Evolutionary conservation across 2,888 invertebrate species (phyloP).

Genomic region (Diadegma fenestrale): DNA sequence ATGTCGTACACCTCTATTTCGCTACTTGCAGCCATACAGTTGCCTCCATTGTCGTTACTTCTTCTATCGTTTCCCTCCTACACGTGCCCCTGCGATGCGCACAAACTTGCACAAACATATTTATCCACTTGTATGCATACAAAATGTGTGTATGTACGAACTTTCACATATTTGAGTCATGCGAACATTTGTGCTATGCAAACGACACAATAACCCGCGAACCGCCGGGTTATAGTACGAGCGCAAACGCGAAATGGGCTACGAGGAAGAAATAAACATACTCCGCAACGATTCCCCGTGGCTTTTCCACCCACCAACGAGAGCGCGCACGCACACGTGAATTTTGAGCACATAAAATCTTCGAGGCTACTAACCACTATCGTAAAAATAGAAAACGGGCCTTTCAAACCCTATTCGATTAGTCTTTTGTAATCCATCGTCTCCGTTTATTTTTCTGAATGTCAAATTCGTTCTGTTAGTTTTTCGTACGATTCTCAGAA

Average conservation of each 20-base stretch:
- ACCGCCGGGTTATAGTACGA: conserved; percentile 31
- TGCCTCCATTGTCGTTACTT: conserved; percentile 51
- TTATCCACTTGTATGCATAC: neutral
- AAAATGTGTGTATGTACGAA: neutral
- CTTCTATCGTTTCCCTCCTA: conserved; percentile 54
- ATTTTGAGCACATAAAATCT: neutral
- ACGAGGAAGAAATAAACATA: conserved; percentile 51
- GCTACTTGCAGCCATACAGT: conserved; percentile 52
- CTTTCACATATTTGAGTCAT: conserved; percentile 24
- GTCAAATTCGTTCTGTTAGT: neutral
- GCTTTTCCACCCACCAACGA: conserved; percentile 29
- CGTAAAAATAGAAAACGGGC: conserved; percentile 14
- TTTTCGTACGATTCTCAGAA: neutral
- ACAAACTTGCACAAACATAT: neutral
- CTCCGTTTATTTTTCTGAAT: neutral
- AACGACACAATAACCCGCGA: conserved; percentile 53
- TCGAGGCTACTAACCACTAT: neutral
- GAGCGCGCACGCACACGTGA: neutral
- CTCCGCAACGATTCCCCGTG: conserved; percentile 8
- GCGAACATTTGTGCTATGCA: conserved; percentile 28
- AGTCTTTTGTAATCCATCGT: conserved; percentile 8
- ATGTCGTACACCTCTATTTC: conserved; percentile 58
- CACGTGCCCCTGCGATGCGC: neutral
- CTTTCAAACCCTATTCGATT: conserved; percentile 3
- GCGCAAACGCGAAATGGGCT: conserved; percentile 38